phyloP scores from a whole-genome alignment of 2,888 invertebrate genomes.

The Drosophila phalerata region DNA sequence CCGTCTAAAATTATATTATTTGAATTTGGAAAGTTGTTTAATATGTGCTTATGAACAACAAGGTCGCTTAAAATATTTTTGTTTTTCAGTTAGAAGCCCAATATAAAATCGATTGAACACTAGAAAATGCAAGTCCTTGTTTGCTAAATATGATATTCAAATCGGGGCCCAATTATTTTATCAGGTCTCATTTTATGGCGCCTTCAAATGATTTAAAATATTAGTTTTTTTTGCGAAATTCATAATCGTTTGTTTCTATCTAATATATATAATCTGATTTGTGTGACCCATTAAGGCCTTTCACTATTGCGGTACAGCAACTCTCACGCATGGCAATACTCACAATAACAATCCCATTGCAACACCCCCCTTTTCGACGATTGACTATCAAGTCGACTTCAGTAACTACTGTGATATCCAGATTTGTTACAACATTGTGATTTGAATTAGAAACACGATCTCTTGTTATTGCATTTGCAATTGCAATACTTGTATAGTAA shows the following conservation, averaged over 20 bases:
- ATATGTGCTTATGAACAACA: no score
- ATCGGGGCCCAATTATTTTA: constrained; percentile 23
- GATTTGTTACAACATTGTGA: constrained; percentile 48
- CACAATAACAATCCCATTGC: constrained; percentile 9
- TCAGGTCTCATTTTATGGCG: constrained; percentile 48
- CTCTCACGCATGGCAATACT: constrained; percentile 64
- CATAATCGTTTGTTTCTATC: constrained; percentile 58
- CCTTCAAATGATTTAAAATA: constrained; percentile 39
- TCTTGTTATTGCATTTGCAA: constrained; percentile 36
- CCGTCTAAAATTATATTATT: constrained; percentile 17
- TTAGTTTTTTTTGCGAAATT: constrained; percentile 56
- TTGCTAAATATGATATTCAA: constrained; percentile 15
- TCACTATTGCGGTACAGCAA: constrained; percentile 68
- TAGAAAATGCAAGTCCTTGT: constrained; percentile 60
- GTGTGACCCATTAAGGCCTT: constrained; percentile 72
- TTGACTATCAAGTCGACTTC: constrained; percentile 29
- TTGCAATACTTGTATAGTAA: constrained; percentile 9
- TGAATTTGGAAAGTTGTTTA: constrained; percentile 64
- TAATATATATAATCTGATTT: constrained; percentile 70
- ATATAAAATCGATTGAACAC: constrained; percentile 47
- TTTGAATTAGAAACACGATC: constrained; percentile 60
- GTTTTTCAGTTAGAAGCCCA: constrained; percentile 47
- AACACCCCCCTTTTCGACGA: constrained; percentile 1
- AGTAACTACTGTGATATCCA: constrained; percentile 50
- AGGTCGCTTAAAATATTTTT: constrained; percentile 34